Conservation (phyloP, 2,797 vertebrate genomes). For the Arrhamphus sclerolepis region DNA sequence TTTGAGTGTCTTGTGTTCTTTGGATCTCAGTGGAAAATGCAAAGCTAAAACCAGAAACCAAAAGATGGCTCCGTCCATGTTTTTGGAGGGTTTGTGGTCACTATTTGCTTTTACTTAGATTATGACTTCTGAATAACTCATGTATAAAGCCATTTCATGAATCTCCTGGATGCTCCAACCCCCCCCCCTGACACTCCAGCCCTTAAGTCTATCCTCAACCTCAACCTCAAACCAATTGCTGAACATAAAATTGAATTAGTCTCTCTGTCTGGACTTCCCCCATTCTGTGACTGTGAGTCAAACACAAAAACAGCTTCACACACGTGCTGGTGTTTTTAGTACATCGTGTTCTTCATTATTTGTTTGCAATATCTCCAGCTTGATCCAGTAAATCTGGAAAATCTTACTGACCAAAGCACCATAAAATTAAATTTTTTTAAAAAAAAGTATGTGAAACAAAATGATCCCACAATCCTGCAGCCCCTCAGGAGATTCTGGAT, state of each 20-base stretch:
- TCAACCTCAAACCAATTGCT: slow-evolving; percentile 6
- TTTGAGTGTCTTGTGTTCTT: too few relatives aligned
- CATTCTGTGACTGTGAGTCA: neutral
- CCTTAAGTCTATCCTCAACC: too few relatives aligned
- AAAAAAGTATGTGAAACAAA: slow-evolving; percentile 18
- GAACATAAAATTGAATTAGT: neutral
- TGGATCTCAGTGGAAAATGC: too few relatives aligned
- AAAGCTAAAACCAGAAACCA: too few relatives aligned
- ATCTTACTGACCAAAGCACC: slow-evolving; percentile 16
- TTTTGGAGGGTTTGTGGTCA: too few relatives aligned
- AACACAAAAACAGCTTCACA: neutral
- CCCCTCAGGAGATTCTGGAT: slow-evolving; percentile 52
- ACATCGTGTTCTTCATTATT: slow-evolving; percentile 36
- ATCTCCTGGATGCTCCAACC: too few relatives aligned
- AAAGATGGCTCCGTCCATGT: too few relatives aligned
- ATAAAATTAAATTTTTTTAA: slow-evolving; percentile 25
- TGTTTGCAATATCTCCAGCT: slow-evolving; percentile 15
- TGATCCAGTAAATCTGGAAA: slow-evolving; percentile 21
- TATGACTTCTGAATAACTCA: too few relatives aligned
- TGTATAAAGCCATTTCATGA: too few relatives aligned
- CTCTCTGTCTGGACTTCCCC: too few relatives aligned
- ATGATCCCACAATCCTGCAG: slow-evolving; percentile 36
- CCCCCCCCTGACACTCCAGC: too few relatives aligned
- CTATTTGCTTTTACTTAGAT: too few relatives aligned
- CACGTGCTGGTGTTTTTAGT: slow-evolving; percentile 11